These are phyloP conservation scores for Amphiprion percula DNA, from an alignment of 2,113 vertebrate genomes.

Conservation along the genomic window DNA sequence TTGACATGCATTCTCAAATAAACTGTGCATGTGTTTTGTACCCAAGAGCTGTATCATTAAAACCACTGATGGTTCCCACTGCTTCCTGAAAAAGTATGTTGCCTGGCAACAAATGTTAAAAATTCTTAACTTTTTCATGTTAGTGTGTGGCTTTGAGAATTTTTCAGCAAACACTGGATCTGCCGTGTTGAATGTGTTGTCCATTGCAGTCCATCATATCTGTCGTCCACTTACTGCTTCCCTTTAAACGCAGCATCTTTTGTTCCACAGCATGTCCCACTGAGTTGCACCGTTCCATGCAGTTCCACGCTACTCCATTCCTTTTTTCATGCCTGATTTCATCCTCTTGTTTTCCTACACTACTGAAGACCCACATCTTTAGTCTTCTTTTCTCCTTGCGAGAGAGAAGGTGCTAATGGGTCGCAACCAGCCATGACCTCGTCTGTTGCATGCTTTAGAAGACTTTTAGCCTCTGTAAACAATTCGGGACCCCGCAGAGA, in stretches of 20 bases:
- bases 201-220: slow-evolving; percentile 21
- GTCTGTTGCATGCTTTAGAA: slow-evolving; percentile 22
- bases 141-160: background rate
- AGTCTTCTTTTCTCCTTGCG: slow-evolving; percentile 8
- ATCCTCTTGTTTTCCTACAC: slow-evolving; percentile 42
- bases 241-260: slow-evolving; percentile 44
- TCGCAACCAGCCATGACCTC: slow-evolving; percentile 44
- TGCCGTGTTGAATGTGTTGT: slow-evolving; percentile 15
- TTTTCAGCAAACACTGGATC: background rate
- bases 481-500: slow-evolving; percentile 33
- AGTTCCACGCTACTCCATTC: slow-evolving; percentile 9
- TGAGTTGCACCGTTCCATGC: slow-evolving; percentile 41
- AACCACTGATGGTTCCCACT: slow-evolving; percentile 3
- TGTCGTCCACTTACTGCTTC: slow-evolving; percentile 32
- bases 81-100: slow-evolving; percentile 21
- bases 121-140: background rate
- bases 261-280: slow-evolving; percentile 38
- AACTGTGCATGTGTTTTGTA: background rate
- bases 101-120: slow-evolving; percentile 20
- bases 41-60: slow-evolving; percentile 15
- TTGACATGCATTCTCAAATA: slow-evolving; percentile 13
- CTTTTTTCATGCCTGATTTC: slow-evolving; percentile 38
- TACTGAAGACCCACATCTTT: slow-evolving; percentile 29
- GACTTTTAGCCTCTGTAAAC: slow-evolving; percentile 65
- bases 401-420: slow-evolving; percentile 53